Conservation (phyloP, 2,113 vertebrate species). For the Phrynosoma blainvillii region DNA sequence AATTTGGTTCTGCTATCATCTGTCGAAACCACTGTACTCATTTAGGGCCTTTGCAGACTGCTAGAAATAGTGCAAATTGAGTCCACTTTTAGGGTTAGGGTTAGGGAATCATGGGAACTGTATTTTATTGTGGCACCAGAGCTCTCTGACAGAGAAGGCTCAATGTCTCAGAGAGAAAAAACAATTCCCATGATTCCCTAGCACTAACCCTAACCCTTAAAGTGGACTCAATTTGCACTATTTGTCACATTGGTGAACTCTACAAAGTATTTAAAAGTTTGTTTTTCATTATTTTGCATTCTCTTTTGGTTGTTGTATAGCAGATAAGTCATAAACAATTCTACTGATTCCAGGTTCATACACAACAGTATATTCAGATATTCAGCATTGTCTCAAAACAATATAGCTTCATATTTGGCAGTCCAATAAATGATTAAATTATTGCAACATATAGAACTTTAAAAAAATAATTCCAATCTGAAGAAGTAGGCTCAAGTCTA, state of each 20-base stretch:
- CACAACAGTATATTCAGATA: constrained; percentile 24
- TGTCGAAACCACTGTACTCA: too few species aligned
- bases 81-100: too few species aligned
- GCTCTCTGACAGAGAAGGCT: too few species aligned
- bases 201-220: constrained; percentile 46
- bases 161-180: too few species aligned
- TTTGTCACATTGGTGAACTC: constrained; percentile 38
- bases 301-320: constrained; percentile 37
- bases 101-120: too few species aligned
- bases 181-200: too few species aligned
- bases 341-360: constrained; percentile 48
- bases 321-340: constrained; percentile 17
- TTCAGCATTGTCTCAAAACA: not conserved
- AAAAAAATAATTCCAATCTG: not conserved
- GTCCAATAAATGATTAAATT: not conserved
- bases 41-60: too few species aligned
- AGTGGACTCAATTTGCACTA: constrained; percentile 50
- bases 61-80: too few species aligned
- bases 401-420: not conserved
- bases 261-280: constrained; percentile 47
- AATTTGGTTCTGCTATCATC: too few species aligned
- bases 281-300: constrained; percentile 39
- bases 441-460: not conserved
- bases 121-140: too few species aligned
- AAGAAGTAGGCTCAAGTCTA: too few species aligned